Conservation (phyloP, 2,113 vertebrate species). For the Saguinus imperator region DNA sequence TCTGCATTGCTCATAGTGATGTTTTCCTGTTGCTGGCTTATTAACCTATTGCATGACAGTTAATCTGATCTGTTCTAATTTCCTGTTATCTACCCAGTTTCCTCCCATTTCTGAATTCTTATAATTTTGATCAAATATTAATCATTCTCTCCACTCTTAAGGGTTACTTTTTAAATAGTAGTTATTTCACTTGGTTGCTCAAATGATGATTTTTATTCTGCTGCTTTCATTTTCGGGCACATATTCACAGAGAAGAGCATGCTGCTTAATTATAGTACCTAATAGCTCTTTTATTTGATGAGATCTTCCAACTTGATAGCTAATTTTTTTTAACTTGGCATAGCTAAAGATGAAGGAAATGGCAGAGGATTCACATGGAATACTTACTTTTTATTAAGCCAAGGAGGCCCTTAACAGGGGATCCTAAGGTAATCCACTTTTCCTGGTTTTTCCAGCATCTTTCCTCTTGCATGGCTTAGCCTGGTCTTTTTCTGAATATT, state of each 20-base stretch:
- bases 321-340: constrained; percentile 70
- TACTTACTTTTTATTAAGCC: constrained; percentile 61
- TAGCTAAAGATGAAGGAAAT: constrained; percentile 70
- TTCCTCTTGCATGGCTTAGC: constrained; percentile 73
- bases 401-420: constrained; percentile 59
- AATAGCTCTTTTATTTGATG: constrained; percentile 68
- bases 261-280: constrained; percentile 66
- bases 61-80: constrained; percentile 59
- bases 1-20: constrained; percentile 53
- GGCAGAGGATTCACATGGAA: constrained; percentile 63
- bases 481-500: constrained; percentile 61
- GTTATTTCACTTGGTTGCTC: constrained; percentile 58
- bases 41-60: constrained; percentile 71
- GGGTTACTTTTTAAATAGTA: constrained; percentile 45
- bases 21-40: constrained; percentile 60
- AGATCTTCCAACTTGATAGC: constrained; percentile 68
- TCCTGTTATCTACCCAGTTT: constrained; percentile 60
- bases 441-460: constrained; percentile 71
- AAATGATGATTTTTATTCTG: constrained; percentile 68
- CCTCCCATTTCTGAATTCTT: constrained; percentile 69
- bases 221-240: constrained; percentile 53
- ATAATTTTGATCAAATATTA: constrained; percentile 54
- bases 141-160: constrained; percentile 70
- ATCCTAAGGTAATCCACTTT: constrained; percentile 58
- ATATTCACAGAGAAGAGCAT: constrained; percentile 42